Conservation (phyloP, 1,140 invertebrate genomes). For the Elymnias hypermnestra region DNA sequence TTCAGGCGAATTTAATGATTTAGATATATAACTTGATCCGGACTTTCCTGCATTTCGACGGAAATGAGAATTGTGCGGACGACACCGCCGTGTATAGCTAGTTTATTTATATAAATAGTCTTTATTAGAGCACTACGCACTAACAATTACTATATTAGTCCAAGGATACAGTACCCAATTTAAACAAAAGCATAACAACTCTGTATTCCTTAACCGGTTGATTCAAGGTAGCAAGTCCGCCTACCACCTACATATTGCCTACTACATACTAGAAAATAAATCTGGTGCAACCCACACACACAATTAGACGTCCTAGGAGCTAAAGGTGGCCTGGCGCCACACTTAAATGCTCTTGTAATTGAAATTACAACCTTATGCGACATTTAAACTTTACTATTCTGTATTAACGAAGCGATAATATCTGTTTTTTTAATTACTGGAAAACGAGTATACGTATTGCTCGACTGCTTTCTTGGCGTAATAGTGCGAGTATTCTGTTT, state of each 20-base stretch:
- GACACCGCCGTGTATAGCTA: no score
- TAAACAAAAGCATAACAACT: slow-evolving; percentile 28
- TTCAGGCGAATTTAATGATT: no score
- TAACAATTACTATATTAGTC: slow-evolving; percentile 2
- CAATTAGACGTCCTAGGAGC: slow-evolving; percentile 40
- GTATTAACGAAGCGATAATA: no score
- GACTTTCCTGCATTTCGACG: no score
- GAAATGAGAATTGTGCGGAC: no score
- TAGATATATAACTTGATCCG: no score
- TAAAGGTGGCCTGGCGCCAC: slow-evolving; percentile 6
- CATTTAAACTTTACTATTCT: no score
- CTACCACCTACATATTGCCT: slow-evolving; percentile 28
- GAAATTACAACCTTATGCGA: slow-evolving; percentile 6
- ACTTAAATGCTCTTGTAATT: slow-evolving; percentile 13
- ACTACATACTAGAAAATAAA: slow-evolving; percentile 38
- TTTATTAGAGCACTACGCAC: neutral
- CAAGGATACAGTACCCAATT: slow-evolving; percentile 27
- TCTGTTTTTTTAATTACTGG: no score
- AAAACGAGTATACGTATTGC: no score
- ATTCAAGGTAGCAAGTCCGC: slow-evolving; percentile 29
- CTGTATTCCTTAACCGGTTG: slow-evolving; percentile 41
- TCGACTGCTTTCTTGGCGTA: no score
- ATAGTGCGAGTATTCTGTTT: no score
- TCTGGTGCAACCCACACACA: slow-evolving; percentile 50
- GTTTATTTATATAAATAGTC: no score